Conservation (phyloP, 2,113 vertebrate genomes). For the Mixornis gularis region DNA sequence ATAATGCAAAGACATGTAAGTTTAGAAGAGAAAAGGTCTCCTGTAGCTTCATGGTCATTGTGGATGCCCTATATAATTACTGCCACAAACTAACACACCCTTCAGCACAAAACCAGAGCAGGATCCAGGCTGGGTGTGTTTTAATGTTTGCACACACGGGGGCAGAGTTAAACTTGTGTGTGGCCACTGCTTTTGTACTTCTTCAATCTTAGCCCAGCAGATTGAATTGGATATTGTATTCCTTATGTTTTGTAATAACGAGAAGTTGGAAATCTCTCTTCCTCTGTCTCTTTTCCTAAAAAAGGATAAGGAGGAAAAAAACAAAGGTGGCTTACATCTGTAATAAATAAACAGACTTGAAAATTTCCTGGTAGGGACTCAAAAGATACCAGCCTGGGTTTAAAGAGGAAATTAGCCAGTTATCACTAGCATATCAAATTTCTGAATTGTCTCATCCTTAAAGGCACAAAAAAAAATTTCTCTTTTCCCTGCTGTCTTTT, state of each 20-base stretch:
- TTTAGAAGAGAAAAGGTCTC: background rate
- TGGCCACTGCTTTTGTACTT: background rate
- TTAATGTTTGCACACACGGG: background rate
- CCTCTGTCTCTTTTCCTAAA: background rate
- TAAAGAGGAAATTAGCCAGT: background rate
- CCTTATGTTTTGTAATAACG: background rate
- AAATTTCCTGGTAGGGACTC: background rate
- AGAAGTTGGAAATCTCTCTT: background rate
- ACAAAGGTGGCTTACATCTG: background rate
- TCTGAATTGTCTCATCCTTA: background rate
- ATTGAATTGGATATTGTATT: background rate
- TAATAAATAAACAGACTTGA: background rate
- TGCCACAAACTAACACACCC: background rate
- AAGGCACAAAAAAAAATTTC: background rate
- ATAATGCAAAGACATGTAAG: background rate
- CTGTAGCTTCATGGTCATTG: background rate
- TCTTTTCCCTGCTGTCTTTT: background rate
- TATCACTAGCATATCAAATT: background rate
- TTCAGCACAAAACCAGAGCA: background rate
- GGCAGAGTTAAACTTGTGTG: constrained; percentile 19
- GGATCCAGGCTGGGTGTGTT: background rate
- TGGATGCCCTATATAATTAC: background rate
- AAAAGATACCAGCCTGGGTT: background rate
- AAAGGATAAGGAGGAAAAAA: background rate
- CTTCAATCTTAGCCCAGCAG: background rate